Conservation (phyloP, 1,140 invertebrate genomes). For the Apis mellifera region Amel_HAv3.1 CM009935.2:8331501-8332000, state of each 20-base stretch:
- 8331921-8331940: no score
- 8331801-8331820: conserved; percentile 14
- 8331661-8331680: no score
- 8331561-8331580: background rate
- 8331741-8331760: conserved; percentile 26
- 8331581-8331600: no score
- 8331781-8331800: conserved; percentile 41
- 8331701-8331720: background rate
- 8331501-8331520: no score
- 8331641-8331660: background rate
- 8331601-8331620: no score
- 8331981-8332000: no score
- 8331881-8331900: background rate
- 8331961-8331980: no score
- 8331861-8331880: background rate
- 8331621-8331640: background rate
- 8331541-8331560: background rate
- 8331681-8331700: no score
- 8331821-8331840: background rate
- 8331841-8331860: background rate
- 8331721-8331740: conserved; percentile 39
- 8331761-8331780: conserved; percentile 33
- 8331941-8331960: no score
- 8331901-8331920: background rate
- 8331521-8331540: no score